phyloP scores from a whole-genome alignment of 2,113 vertebrate species.

The Rhinoptilus africanus region DNA sequence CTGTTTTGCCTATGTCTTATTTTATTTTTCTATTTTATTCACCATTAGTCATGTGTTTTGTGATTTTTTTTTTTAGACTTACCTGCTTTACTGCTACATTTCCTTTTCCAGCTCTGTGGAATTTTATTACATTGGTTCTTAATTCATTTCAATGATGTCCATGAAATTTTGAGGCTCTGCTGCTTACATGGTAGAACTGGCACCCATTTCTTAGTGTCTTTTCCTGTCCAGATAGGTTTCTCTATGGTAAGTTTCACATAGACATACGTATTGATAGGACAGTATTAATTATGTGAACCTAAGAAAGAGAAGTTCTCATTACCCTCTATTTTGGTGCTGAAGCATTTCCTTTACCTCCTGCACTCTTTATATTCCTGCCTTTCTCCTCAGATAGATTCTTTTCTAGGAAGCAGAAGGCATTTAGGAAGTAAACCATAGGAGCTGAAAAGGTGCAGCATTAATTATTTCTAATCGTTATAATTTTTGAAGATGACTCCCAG shows the following conservation, averaged over 20 bases:
- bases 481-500: background rate
- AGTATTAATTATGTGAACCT: background rate
- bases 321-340: background rate
- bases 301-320: background rate
- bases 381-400: background rate
- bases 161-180: background rate
- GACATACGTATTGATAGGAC: background rate
- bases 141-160: background rate
- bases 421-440: background rate
- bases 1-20: background rate
- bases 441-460: background rate
- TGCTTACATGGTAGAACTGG: fast-evolving
- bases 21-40: background rate
- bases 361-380: background rate
- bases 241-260: background rate
- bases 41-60: background rate
- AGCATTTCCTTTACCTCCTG: background rate
- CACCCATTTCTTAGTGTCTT: background rate
- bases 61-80: background rate
- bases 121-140: background rate
- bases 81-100: background rate
- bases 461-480: background rate
- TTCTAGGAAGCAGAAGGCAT: background rate
- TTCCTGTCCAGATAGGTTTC: background rate
- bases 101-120: background rate